Percentiles rank a stretch among this genome's conserved stretches.
Conservation (phyloP, 2,113 vertebrate genomes). For the Myotis brandtii region DNA sequence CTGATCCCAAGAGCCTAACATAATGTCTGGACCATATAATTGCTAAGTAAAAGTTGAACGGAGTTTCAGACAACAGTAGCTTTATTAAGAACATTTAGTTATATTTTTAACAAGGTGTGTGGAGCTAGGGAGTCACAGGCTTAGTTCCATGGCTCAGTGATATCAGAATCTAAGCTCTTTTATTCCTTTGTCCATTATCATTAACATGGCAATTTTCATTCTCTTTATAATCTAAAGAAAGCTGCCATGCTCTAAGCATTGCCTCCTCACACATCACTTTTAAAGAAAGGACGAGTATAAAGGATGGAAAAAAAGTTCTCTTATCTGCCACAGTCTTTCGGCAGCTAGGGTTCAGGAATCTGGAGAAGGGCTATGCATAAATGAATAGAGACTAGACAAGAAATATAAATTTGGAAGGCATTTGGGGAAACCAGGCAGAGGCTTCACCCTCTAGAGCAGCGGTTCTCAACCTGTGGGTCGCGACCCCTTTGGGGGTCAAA, state of each 20-base stretch:
- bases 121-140: neutral
- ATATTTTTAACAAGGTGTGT: neutral
- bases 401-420: too few species aligned
- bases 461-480: too few species aligned
- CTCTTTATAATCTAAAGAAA: neutral
- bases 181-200: neutral
- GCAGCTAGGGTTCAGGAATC: too few species aligned
- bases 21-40: neutral
- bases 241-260: neutral
- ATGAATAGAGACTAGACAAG: too few species aligned
- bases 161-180: neutral
- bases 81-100: neutral
- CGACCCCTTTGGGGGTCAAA: too few species aligned
- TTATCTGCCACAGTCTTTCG: neutral
- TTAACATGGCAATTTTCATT: neutral
- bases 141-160: neutral
- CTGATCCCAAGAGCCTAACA: neutral
- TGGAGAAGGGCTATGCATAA: too few species aligned
- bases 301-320: neutral
- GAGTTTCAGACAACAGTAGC: neutral
- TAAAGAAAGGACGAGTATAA: neutral
- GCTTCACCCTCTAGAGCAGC: too few species aligned
- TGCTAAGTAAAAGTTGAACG: neutral
- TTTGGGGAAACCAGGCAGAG: too few species aligned
- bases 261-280: neutral